Conservation (phyloP, 2,797 vertebrate genomes). For the Sebastes nivosus region DNA sequence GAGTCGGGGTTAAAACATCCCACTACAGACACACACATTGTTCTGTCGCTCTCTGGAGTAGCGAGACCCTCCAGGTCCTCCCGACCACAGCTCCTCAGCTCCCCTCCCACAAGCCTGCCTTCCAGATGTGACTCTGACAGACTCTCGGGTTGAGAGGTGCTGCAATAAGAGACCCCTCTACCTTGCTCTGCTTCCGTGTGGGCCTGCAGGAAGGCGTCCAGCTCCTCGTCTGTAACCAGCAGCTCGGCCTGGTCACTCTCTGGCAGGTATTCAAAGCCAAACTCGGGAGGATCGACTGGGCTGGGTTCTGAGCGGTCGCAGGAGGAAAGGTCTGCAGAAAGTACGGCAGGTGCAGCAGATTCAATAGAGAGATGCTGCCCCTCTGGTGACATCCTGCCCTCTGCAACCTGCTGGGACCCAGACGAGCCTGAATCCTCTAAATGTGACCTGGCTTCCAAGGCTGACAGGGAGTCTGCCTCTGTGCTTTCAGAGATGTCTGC, state of each 20-base stretch:
- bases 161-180: conserved; percentile 5
- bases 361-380: conserved; percentile 44
- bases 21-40: conserved; percentile 44
- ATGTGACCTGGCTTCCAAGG: conserved; percentile 4
- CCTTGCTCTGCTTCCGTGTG: conserved; percentile 73
- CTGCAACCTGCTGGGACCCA: conserved; percentile 13
- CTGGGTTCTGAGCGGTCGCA: conserved; percentile 35
- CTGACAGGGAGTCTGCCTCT: conserved; percentile 45
- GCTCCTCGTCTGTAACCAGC: conserved; percentile 91
- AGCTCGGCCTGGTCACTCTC: conserved; percentile 85
- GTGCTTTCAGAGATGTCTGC: conserved; percentile 49
- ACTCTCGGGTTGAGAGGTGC: conserved; percentile 51
- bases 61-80: conserved; percentile 51
- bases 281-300: conserved; percentile 54
- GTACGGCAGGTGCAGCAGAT: not conserved
- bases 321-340: not conserved
- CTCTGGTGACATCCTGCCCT: conserved; percentile 47
- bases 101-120: conserved; percentile 44
- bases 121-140: conserved; percentile 55
- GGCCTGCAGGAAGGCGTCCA: conserved; percentile 91
- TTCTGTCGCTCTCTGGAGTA: conserved; percentile 74
- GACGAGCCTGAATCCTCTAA: not conserved
- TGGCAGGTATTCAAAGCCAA: conserved; percentile 76
- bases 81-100: conserved; percentile 50
- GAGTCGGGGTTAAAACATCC: conserved; percentile 55